These are phyloP conservation scores for Cryptocheilus praepositus DNA, from an alignment of 2,888 invertebrate genomes.

Conservation along the genomic window DNA sequence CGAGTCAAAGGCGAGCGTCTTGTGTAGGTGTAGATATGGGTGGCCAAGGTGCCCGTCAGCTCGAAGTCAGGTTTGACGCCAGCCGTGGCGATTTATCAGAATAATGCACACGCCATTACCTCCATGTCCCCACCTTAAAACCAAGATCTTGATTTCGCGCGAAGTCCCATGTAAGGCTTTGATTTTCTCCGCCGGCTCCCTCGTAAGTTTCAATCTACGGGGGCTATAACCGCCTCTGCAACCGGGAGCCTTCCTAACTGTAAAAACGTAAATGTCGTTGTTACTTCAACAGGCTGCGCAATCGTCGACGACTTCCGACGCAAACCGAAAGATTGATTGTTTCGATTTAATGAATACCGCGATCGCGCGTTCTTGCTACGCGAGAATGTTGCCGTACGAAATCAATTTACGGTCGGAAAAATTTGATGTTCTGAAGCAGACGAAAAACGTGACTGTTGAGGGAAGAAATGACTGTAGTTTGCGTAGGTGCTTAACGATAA, in stretches of 20 bases:
- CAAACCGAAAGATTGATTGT: no score
- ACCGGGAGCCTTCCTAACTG: conserved; percentile 15
- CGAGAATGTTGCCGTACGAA: not conserved
- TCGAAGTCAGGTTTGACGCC: conserved; percentile 70
- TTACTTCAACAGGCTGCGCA: not conserved
- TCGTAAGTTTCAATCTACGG: conserved; percentile 48
- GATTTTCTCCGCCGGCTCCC: conserved; percentile 52
- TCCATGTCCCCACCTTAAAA: conserved; percentile 67
- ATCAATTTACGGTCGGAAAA: no score
- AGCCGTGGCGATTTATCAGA: conserved; percentile 71
- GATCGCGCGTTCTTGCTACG: not conserved
- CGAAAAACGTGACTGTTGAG: no score
- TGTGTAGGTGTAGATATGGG: conserved; percentile 49
- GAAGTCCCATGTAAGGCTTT: conserved; percentile 60
- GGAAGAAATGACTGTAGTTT: not conserved
- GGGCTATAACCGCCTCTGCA: conserved; percentile 31
- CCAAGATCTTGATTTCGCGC: conserved; percentile 69
- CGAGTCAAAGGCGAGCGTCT: not conserved
- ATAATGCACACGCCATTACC: conserved; percentile 74
- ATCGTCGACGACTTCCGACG: no score
- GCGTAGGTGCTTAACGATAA: no score
- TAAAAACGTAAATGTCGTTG: conserved; percentile 6
- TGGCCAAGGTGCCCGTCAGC: conserved; percentile 63
- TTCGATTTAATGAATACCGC: no score
- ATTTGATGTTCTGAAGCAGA: no score